phyloP scores from a whole-genome alignment of 2,113 vertebrate genomes.

The Cynopterus brachyotis region DNA sequence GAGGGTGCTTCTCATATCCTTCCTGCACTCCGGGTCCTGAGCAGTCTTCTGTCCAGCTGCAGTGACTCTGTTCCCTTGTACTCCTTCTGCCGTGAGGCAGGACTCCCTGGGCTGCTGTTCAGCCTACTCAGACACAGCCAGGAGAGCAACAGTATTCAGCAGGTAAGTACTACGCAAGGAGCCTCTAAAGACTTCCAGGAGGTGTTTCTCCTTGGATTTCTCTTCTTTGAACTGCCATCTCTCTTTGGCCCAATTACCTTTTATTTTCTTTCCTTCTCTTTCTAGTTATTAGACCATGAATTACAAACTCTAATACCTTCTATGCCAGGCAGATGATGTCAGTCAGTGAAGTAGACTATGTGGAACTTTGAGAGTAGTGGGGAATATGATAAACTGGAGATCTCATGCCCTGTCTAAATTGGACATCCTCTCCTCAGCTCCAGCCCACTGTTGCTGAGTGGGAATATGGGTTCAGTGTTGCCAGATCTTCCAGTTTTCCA shows the following conservation, averaged over 20 bases:
- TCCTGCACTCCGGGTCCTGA: constrained; percentile 84
- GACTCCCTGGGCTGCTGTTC: constrained; percentile 86
- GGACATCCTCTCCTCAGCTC: background rate
- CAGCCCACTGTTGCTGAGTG: background rate
- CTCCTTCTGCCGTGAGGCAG: constrained; percentile 82
- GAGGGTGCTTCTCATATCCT: constrained; percentile 84
- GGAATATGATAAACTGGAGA: background rate
- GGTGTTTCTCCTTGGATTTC: background rate
- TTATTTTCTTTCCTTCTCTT: constrained; percentile 53
- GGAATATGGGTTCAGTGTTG: background rate
- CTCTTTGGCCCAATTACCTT: background rate
- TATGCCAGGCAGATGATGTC: background rate
- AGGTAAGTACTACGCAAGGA: constrained; percentile 80
- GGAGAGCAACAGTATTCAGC: constrained; percentile 75
- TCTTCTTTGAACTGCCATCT: background rate
- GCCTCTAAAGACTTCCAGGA: background rate
- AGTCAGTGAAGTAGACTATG: background rate
- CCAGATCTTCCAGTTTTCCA: background rate
- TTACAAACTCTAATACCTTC: background rate
- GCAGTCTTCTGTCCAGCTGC: constrained; percentile 84
- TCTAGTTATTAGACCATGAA: background rate
- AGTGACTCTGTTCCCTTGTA: constrained; percentile 80
- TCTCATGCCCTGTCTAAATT: background rate
- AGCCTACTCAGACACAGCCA: constrained; percentile 84
- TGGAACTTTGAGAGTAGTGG: background rate